Evolutionary conservation across 2,113 vertebrate genomes (phyloP).

Genomic region (Callospermophilus lateralis): DNA sequence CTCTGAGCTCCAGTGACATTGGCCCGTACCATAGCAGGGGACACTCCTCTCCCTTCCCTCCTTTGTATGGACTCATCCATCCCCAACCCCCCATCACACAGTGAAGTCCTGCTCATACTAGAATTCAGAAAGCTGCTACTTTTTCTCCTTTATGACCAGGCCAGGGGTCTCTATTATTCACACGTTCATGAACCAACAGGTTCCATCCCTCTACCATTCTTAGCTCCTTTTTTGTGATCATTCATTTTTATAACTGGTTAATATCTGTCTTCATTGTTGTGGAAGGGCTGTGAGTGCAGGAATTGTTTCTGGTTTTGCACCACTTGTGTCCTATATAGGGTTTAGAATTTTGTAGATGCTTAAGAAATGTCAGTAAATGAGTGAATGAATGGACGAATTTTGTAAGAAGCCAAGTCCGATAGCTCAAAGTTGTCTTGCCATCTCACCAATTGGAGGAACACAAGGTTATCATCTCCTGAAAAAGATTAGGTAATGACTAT

Average conservation of each 20-base stretch:
- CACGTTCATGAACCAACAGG: neutral
- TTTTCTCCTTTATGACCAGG: neutral
- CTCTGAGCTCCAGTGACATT: neutral
- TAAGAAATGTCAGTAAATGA: neutral
- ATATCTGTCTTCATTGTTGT: neutral
- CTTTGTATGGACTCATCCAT: neutral
- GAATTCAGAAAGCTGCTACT: neutral
- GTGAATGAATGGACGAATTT: neutral
- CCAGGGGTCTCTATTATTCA: neutral
- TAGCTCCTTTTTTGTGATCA: neutral
- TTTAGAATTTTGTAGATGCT: neutral
- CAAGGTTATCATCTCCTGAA: neutral
- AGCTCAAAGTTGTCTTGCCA: neutral
- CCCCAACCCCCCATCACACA: neutral
- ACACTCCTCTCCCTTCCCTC: neutral
- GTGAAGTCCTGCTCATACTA: neutral
- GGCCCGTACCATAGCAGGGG: neutral
- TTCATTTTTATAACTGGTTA: neutral
- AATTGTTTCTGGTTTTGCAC: neutral
- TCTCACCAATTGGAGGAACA: neutral
- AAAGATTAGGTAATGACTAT: neutral
- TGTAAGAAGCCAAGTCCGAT: neutral
- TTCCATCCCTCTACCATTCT: neutral
- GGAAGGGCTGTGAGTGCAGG: neutral
- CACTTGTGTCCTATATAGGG: too few relatives aligned